A percentile compares a stretch with the other conserved stretches of the same genome.
Conservation (phyloP, 1,140 invertebrate genomes). For the Scaptomyza hsui region DNA sequence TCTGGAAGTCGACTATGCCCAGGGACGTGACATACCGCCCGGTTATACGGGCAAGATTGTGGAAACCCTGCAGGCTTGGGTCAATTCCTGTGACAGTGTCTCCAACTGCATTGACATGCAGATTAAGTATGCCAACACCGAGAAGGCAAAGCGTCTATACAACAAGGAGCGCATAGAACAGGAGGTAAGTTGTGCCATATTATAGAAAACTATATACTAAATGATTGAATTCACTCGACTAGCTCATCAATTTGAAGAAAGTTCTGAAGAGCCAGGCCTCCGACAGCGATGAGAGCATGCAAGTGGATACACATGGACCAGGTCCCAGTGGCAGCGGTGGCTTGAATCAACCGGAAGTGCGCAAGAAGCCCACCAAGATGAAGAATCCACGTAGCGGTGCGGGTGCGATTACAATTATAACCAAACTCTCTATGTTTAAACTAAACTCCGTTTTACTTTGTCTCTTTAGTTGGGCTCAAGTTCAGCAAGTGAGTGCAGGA, state of each 20-base stretch:
- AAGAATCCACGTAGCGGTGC: slow-evolving; percentile 68
- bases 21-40: slow-evolving; percentile 95
- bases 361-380: slow-evolving; percentile 76
- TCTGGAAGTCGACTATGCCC: slow-evolving; percentile 96
- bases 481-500: slow-evolving; percentile 69
- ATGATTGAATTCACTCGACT: slow-evolving; percentile 40
- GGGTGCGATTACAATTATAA: slow-evolving; percentile 51
- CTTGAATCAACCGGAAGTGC: slow-evolving; percentile 59
- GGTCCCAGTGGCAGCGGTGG: slow-evolving; percentile 61
- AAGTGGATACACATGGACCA: slow-evolving; percentile 86
- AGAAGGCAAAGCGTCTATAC: slow-evolving; percentile 92
- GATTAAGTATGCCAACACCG: slow-evolving; percentile 93
- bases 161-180: slow-evolving; percentile 93
- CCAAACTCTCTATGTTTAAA: neutral
- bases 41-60: slow-evolving; percentile 91
- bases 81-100: slow-evolving; percentile 95
- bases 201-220: neutral
- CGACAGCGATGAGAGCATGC: slow-evolving; percentile 87
- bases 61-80: slow-evolving; percentile 94
- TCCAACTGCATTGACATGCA: slow-evolving; percentile 95
- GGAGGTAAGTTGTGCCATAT: slow-evolving; percentile 87
- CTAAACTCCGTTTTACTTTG: neutral
- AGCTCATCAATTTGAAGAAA: slow-evolving; percentile 93
- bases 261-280: slow-evolving; percentile 89
- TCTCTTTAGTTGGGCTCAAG: slow-evolving; percentile 56